phyloP scores from a whole-genome alignment of 2,113 vertebrate genomes.

The Passer montanus region DNA sequence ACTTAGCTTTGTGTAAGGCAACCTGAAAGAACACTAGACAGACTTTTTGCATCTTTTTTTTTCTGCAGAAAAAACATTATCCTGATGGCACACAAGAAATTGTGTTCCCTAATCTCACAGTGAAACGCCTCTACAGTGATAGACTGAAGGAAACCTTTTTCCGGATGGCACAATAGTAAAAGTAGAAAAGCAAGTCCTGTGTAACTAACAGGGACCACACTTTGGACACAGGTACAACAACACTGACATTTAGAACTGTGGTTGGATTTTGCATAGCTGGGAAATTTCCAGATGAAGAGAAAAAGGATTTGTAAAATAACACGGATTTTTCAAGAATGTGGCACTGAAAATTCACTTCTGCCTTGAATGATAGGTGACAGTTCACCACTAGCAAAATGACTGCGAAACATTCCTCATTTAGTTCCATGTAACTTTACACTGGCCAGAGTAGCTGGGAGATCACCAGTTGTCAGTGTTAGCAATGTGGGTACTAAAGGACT shows the following conservation, averaged over 20 bases:
- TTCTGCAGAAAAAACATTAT: conserved; percentile 78
- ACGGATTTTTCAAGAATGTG: neutral
- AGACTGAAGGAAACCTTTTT: conserved; percentile 76
- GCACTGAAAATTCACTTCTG: neutral
- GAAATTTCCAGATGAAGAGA: neutral
- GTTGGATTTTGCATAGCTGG: neutral
- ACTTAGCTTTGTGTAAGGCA: neutral
- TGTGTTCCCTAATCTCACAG: conserved; percentile 76
- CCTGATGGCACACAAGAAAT: conserved; percentile 75
- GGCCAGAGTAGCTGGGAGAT: neutral
- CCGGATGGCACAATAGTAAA: conserved; percentile 76
- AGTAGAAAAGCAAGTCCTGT: conserved; percentile 68
- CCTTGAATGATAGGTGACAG: neutral
- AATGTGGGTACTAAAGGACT: neutral
- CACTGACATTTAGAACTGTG: neutral
- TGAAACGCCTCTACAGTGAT: conserved; percentile 63
- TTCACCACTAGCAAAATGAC: neutral
- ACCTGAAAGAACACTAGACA: neutral
- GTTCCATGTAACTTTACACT: neutral
- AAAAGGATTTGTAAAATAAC: neutral
- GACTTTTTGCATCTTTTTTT: neutral
- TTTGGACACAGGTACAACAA: neutral
- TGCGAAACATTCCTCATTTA: neutral
- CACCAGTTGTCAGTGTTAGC: neutral
- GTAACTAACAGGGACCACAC: neutral